These are phyloP conservation scores for Crocallis elinguaria DNA, from an alignment of 2,888 invertebrate species.

Conservation along the genomic window DNA sequence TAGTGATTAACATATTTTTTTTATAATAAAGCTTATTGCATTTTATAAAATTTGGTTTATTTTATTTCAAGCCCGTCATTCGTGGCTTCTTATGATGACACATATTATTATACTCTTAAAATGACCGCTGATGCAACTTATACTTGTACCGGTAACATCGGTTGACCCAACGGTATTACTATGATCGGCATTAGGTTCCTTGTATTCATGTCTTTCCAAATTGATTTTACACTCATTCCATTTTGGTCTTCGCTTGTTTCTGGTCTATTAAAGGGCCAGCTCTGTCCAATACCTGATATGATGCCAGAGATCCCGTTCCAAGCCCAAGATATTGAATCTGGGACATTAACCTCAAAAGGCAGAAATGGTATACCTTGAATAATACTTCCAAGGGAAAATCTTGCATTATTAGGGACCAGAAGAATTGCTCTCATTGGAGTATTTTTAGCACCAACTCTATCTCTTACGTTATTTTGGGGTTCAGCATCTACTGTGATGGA, in stretches of 20 bases:
- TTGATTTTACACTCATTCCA: constrained; percentile 42
- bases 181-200: constrained; percentile 51
- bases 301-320: constrained; percentile 64
- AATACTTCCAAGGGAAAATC: constrained; percentile 69
- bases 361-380: constrained; percentile 83
- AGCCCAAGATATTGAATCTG: constrained; percentile 81
- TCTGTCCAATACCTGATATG: constrained; percentile 64
- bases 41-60: constrained; percentile 1
- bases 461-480: constrained; percentile 25
- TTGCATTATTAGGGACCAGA: constrained; percentile 51
- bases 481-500: constrained; percentile 64
- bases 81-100: too few species aligned
- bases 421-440: constrained; percentile 48
- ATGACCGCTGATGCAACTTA: neutral
- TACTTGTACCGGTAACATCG: constrained; percentile 11
- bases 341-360: constrained; percentile 87
- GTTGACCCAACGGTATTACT: constrained; percentile 51
- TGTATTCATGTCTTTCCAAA: constrained; percentile 46
- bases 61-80: neutral
- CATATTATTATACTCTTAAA: neutral
- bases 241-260: constrained; percentile 36
- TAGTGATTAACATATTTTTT: constrained; percentile 16
- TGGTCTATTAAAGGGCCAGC: constrained; percentile 54
- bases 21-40: constrained; percentile 27
- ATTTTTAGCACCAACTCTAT: constrained; percentile 7